These are phyloP conservation scores for Drosophila mettleri DNA, from an alignment of 2,888 invertebrate species.

Conservation along the genomic window DNA sequence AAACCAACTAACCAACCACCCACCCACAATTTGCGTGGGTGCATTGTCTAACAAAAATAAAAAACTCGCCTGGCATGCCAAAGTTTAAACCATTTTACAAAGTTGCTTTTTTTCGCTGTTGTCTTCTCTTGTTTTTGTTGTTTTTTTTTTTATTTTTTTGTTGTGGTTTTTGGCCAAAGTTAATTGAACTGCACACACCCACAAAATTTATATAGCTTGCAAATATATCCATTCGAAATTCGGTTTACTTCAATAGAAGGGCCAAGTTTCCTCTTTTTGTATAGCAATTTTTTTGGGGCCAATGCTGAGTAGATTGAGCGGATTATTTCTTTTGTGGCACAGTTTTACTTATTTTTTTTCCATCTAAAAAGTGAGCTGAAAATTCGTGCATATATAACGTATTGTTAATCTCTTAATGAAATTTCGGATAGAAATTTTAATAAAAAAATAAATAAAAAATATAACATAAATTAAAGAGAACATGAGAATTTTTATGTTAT, in stretches of 20 bases:
- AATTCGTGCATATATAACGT: neutral
- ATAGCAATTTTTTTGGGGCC: neutral
- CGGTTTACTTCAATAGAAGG: conserved; percentile 17
- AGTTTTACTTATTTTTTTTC: conserved; percentile 10
- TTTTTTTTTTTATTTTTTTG: conserved; percentile 34
- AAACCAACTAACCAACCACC: neutral
- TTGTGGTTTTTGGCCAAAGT: conserved; percentile 59
- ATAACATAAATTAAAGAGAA: neutral
- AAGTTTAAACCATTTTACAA: conserved; percentile 68
- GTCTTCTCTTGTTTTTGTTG: conserved; percentile 37
- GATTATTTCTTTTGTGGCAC: conserved; percentile 20
- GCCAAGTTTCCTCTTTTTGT: conserved; percentile 18
- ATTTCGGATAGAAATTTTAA: neutral
- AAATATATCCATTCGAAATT: conserved; percentile 11
- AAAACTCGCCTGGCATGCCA: conserved; percentile 57
- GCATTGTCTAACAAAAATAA: conserved; percentile 45
- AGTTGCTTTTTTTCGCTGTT: conserved; percentile 47
- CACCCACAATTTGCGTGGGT: conserved; percentile 28
- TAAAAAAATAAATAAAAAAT: neutral
- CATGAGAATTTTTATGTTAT: neutral
- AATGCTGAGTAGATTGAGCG: conserved; percentile 20
- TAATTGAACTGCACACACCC: conserved; percentile 71
- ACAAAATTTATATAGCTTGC: conserved; percentile 45
- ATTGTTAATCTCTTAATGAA: conserved; percentile 7
- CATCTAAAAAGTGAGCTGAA: neutral